phyloP scores from a whole-genome alignment of 2,888 invertebrate genomes.

The Drosophila leonis region DNA sequence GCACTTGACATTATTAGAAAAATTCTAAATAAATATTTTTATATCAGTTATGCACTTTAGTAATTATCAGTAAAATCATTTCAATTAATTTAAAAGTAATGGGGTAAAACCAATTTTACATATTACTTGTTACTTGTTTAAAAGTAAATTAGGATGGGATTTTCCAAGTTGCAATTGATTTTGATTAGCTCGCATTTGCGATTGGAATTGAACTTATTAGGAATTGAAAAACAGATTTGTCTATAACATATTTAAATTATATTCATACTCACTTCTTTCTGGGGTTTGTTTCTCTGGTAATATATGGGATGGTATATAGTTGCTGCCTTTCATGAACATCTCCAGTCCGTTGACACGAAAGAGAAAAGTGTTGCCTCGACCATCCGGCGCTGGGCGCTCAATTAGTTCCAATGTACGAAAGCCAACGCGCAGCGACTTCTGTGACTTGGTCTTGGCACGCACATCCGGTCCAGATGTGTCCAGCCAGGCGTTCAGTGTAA shows the following conservation, averaged over 20 bases:
- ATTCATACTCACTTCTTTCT: slow-evolving; percentile 86
- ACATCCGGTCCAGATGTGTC: slow-evolving; percentile 57
- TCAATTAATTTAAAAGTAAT: background rate
- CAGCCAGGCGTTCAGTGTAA: slow-evolving; percentile 86
- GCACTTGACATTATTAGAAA: background rate
- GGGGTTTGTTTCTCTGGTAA: slow-evolving; percentile 89
- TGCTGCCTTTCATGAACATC: slow-evolving; percentile 98
- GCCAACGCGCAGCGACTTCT: slow-evolving; percentile 90
- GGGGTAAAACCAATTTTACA: background rate
- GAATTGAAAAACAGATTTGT: background rate
- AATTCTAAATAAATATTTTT: background rate
- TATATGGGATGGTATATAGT: slow-evolving; percentile 95
- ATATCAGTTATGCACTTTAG: background rate
- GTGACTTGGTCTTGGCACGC: slow-evolving; percentile 79
- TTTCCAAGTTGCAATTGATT: background rate
- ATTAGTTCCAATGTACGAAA: slow-evolving; percentile 94
- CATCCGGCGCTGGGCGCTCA: slow-evolving; percentile 85
- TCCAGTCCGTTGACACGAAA: slow-evolving; percentile 94
- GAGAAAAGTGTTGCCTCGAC: slow-evolving; percentile 91
- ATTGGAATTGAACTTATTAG: background rate
- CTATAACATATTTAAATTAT: too few species aligned
- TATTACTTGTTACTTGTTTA: background rate
- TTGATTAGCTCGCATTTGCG: background rate
- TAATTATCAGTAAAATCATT: background rate
- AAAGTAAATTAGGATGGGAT: background rate